Percentiles rank a stretch among this genome's conserved stretches.
phyloP scores from a whole-genome alignment of 2,888 invertebrate species.

The Coecobrya sp. region DNA sequence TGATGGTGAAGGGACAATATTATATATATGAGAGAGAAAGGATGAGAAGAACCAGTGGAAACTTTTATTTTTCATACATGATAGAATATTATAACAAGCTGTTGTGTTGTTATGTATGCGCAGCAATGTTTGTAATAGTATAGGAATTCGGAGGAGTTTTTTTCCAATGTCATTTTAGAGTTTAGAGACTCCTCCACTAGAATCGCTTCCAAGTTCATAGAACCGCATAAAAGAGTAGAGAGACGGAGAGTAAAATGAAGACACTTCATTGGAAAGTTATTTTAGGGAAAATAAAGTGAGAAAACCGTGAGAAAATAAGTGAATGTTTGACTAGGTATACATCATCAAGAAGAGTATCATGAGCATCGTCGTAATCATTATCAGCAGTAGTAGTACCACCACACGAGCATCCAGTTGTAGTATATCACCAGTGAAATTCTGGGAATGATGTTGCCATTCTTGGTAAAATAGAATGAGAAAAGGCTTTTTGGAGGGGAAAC shows the following conservation, averaged over 20 bases:
- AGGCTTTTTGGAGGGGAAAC: not conserved
- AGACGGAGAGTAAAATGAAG: conserved; percentile 42
- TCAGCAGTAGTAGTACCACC: not conserved
- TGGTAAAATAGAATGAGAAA: not conserved
- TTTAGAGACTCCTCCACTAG: not conserved
- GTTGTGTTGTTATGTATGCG: conserved; percentile 18
- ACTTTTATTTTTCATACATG: conserved; percentile 12
- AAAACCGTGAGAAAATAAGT: conserved; percentile 59
- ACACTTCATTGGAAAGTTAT: conserved; percentile 53
- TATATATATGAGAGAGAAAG: not conserved
- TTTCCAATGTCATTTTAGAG: not conserved
- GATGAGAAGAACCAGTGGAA: conserved; percentile 48
- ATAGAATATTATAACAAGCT: not conserved
- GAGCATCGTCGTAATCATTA: conserved; percentile 16
- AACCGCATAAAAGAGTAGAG: conserved; percentile 9
- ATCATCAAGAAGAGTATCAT: conserved; percentile 36
- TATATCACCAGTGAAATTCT: conserved; percentile 21
- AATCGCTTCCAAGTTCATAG: conserved; percentile 10
- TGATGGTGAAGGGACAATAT: not conserved
- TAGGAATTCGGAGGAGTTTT: not conserved
- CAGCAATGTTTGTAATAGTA: no score
- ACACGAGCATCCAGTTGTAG: no score
- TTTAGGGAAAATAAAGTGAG: conserved; percentile 63
- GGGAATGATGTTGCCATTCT: conserved; percentile 6
- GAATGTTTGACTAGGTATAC: conserved; percentile 47